Conservation (phyloP, 2,888 invertebrate species). For the Myopa tessellatipennis region DNA sequence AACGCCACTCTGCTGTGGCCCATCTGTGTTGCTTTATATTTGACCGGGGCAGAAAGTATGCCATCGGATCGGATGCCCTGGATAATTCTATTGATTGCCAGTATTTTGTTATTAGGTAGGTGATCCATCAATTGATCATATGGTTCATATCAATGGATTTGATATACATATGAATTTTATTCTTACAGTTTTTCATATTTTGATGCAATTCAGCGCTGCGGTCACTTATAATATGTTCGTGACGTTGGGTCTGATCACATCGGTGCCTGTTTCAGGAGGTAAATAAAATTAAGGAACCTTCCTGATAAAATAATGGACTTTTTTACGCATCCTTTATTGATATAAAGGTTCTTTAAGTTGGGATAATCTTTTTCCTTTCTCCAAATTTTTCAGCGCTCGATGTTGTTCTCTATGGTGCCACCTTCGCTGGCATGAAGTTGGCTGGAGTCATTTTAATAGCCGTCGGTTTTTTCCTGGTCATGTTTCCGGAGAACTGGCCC, state of each 20-base stretch:
- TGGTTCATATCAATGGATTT: neutral
- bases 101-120: constrained; percentile 81
- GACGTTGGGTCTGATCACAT: constrained; percentile 91
- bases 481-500: constrained; percentile 97
- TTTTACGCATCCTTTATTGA: too few relatives aligned
- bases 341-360: too few relatives aligned
- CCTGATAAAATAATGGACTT: neutral
- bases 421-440: constrained; percentile 94
- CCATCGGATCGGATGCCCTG: constrained; percentile 88
- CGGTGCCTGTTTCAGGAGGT: constrained; percentile 96
- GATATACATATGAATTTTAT: constrained; percentile 21
- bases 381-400: constrained; percentile 76
- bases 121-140: constrained; percentile 47
- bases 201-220: constrained; percentile 93
- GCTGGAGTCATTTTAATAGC: constrained; percentile 93
- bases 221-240: constrained; percentile 95
- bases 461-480: constrained; percentile 91
- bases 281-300: constrained; percentile 52
- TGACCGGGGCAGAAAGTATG: constrained; percentile 87
- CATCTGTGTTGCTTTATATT: constrained; percentile 85
- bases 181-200: constrained; percentile 86
- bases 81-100: constrained; percentile 84
- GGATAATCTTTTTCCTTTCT: too few relatives aligned
- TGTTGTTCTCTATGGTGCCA: constrained; percentile 84
- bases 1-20: constrained; percentile 93